phyloP scores from a whole-genome alignment of 1,140 invertebrate genomes.

The Lamellibrachia luymesi region DNA sequence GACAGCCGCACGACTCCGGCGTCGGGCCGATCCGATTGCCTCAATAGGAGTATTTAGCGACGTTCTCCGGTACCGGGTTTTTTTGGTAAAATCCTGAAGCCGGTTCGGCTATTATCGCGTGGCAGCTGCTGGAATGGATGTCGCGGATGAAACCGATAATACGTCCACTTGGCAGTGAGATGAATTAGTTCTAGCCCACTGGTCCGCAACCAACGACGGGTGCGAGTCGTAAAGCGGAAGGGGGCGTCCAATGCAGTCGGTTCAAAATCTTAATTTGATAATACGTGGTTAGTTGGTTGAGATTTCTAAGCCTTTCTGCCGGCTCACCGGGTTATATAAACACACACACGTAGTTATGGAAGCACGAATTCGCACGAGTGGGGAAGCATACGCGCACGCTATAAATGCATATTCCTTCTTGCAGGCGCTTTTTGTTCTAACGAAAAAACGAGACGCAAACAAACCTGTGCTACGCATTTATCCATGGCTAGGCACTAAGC shows the following conservation, averaged over 20 bases:
- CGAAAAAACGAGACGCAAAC: too few relatives aligned
- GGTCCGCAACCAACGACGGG: not conserved
- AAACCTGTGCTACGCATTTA: too few relatives aligned
- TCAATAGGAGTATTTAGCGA: not conserved
- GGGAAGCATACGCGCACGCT: not conserved
- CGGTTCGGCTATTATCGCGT: not conserved
- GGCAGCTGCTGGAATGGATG: constrained; percentile 2
- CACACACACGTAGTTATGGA: not conserved
- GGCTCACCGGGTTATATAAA: not conserved
- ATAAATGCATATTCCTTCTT: not conserved
- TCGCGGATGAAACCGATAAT: not conserved
- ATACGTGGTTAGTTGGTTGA: not conserved
- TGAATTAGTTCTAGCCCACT: not conserved
- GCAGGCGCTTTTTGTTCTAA: not conserved
- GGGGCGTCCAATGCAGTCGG: not conserved
- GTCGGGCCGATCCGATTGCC: not conserved
- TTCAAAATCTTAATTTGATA: constrained; percentile 2
- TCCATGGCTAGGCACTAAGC: too few relatives aligned
- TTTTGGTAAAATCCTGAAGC: not conserved
- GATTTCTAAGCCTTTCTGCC: not conserved
- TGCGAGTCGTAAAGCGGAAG: not conserved
- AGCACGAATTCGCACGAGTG: too few relatives aligned
- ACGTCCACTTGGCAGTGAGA: not conserved
- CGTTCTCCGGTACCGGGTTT: not conserved
- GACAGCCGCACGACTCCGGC: not conserved